These are phyloP conservation scores for Sinonovacula constricta DNA, from an alignment of 1,140 invertebrate species.

Conservation along the genomic window DNA sequence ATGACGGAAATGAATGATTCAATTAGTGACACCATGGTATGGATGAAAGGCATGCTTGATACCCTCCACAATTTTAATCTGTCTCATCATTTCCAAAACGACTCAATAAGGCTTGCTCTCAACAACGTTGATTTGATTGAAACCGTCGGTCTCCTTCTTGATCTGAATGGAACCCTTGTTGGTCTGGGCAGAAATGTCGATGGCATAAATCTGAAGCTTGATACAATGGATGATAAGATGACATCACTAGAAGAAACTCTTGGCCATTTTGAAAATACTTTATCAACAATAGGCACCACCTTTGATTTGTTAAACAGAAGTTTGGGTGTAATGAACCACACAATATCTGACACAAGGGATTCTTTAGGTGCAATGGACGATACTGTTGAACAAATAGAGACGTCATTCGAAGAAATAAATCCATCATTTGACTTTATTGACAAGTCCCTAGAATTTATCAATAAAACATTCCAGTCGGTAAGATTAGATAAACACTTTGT, in stretches of 20 bases:
- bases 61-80: slow-evolving; percentile 27
- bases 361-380: slow-evolving; percentile 20
- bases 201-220: slow-evolving; percentile 36
- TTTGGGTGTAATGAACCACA: slow-evolving; percentile 10
- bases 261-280: slow-evolving; percentile 1
- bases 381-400: background rate
- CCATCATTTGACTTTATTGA: background rate
- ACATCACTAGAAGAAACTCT: slow-evolving; percentile 5
- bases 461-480: background rate
- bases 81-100: background rate
- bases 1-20: slow-evolving; percentile 28
- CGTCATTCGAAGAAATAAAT: background rate
- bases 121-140: slow-evolving; percentile 31
- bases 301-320: slow-evolving; percentile 34
- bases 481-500: background rate
- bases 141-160: slow-evolving; percentile 32
- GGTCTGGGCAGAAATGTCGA: slow-evolving; percentile 39
- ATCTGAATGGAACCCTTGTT: slow-evolving; percentile 42
- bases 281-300: slow-evolving; percentile 25
- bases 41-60: slow-evolving; percentile 23
- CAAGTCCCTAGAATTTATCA: background rate
- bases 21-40: slow-evolving; percentile 20
- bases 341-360: slow-evolving; percentile 14
- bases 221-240: slow-evolving; percentile 21
- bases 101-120: slow-evolving; percentile 4